Percentiles rank a stretch among this genome's conserved stretches.
Evolutionary conservation across 1,140 invertebrate genomes (phyloP).

Genomic region (Hycleus phaleratus): DNA sequence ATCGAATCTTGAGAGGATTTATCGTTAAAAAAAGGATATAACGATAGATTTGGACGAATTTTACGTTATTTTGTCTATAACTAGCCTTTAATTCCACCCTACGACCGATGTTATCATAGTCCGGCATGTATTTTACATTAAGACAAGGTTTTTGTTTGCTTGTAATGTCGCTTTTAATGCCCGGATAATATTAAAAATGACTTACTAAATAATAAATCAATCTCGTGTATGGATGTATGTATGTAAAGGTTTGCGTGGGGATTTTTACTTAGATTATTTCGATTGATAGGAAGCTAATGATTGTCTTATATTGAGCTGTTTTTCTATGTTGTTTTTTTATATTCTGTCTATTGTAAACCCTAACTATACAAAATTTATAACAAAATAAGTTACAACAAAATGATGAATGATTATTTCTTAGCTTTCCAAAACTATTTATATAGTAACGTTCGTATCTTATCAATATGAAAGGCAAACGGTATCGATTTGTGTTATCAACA

Average conservation of each 20-base stretch:
- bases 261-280: conserved; percentile 18
- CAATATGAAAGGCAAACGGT: too few relatives aligned
- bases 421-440: conserved; percentile 6
- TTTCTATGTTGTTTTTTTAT: too few relatives aligned
- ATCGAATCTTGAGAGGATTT: too few relatives aligned
- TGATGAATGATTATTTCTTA: too few relatives aligned
- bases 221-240: conserved; percentile 7
- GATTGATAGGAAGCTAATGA: conserved; percentile 17
- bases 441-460: not conserved
- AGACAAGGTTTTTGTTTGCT: conserved; percentile 24
- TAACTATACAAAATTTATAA: too few relatives aligned
- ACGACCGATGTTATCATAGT: conserved; percentile 14
- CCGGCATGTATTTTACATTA: conserved; percentile 25
- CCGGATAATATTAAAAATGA: conserved; percentile 28
- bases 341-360: too few relatives aligned
- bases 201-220: conserved; percentile 32
- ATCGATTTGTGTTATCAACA: too few relatives aligned
- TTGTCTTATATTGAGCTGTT: conserved; percentile 14
- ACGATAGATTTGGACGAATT: too few relatives aligned
- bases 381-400: too few relatives aligned
- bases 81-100: not conserved
- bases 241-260: conserved; percentile 17
- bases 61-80: too few relatives aligned
- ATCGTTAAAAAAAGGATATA: too few relatives aligned
- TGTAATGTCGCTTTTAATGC: conserved; percentile 27